A percentile compares a stretch with the other conserved stretches of the same genome.
These are phyloP conservation scores for Ardeotis arabs DNA, from an alignment of 2,113 vertebrate species.

Conservation along the genomic window DNA sequence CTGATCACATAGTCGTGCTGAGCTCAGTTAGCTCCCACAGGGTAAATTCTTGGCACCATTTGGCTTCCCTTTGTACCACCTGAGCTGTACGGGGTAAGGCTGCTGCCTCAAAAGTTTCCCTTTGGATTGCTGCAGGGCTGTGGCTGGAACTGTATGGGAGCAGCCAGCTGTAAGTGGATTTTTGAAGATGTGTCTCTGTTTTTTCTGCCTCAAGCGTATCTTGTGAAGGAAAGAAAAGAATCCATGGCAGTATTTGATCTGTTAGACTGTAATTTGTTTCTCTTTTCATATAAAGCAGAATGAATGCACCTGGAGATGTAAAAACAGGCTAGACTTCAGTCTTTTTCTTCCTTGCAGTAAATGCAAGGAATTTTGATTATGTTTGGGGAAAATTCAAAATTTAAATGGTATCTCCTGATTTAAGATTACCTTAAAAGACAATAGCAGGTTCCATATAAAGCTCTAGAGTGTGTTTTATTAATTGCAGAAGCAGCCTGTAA, in stretches of 20 bases:
- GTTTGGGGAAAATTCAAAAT: background rate
- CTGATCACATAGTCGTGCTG: background rate
- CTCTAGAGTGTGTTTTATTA: background rate
- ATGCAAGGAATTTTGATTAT: background rate
- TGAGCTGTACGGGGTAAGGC: background rate
- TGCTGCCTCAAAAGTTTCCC: background rate
- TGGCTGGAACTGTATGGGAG: background rate
- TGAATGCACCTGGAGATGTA: background rate
- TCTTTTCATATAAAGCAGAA: background rate
- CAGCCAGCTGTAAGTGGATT: background rate
- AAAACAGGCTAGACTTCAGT: background rate
- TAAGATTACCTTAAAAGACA: background rate
- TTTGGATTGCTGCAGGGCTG: fast-evolving
- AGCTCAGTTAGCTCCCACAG: background rate
- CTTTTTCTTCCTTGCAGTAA: background rate
- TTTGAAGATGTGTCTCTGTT: background rate
- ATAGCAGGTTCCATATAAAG: background rate
- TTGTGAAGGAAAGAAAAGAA: background rate
- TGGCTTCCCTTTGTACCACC: background rate
- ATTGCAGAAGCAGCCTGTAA: background rate
- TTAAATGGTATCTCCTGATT: background rate
- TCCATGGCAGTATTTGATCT: background rate
- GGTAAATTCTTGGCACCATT: background rate
- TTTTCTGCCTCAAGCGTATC: background rate
- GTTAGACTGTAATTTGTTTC: background rate